Percentiles rank a stretch among this genome's conserved stretches.
phyloP scores from a whole-genome alignment of 1,140 invertebrate genomes.

The Panulirus ornatus region DNA sequence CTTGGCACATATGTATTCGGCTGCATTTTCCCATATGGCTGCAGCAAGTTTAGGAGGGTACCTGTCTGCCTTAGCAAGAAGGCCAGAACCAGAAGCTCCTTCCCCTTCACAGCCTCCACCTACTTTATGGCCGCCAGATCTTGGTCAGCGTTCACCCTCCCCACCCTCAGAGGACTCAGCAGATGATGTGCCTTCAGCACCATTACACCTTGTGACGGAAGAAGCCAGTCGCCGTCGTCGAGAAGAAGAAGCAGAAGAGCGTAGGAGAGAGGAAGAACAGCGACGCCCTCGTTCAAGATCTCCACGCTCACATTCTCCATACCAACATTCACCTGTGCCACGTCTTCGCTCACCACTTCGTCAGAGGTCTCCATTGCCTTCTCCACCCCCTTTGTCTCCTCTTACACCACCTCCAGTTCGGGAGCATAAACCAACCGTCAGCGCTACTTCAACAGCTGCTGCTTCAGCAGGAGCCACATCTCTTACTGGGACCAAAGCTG shows the following conservation, averaged over 20 bases:
- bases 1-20: constrained; percentile 70
- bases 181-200: constrained; percentile 51
- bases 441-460: constrained; percentile 14
- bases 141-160: constrained; percentile 62
- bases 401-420: constrained; percentile 56
- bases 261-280: constrained; percentile 68
- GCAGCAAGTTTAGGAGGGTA: constrained; percentile 63
- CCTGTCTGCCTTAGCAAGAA: constrained; percentile 53
- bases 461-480: constrained; percentile 47
- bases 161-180: constrained; percentile 70
- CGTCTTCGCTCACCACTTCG: constrained; percentile 46
- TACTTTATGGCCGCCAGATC: constrained; percentile 43
- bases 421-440: constrained; percentile 31
- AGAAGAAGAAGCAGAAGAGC: constrained; percentile 73
- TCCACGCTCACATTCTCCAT: constrained; percentile 45
- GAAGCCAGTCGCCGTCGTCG: constrained; percentile 68
- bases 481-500: constrained; percentile 26
- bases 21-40: constrained; percentile 68
- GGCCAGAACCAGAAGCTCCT: constrained; percentile 50
- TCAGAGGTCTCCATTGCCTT: constrained; percentile 54
- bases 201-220: constrained; percentile 73
- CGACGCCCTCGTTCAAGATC: constrained; percentile 55
- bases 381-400: constrained; percentile 45
- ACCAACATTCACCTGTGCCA: constrained; percentile 1
- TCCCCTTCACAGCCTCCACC: constrained; percentile 36